These are phyloP conservation scores for Orthonevra nobilis DNA, from an alignment of 2,888 invertebrate genomes.

Conservation along the genomic window DNA sequence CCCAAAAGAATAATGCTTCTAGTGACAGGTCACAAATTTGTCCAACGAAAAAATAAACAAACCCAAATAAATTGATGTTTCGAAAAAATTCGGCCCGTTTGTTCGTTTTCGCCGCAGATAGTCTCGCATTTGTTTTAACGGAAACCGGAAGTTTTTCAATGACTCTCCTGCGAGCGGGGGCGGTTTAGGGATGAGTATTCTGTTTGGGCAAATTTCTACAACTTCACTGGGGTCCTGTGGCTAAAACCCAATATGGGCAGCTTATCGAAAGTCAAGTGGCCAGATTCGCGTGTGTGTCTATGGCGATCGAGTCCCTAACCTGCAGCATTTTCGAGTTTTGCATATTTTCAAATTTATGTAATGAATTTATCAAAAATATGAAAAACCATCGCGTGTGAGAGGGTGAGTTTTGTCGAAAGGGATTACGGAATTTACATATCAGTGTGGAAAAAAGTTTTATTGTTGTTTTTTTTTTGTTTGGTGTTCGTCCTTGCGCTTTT, in stretches of 20 bases:
- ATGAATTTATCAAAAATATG: conserved; percentile 65
- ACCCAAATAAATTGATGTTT: conserved; percentile 59
- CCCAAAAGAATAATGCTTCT: conserved; percentile 54
- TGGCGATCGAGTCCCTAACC: conserved; percentile 20
- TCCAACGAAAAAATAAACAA: conserved; percentile 53
- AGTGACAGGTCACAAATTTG: conserved; percentile 56
- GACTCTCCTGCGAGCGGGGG: conserved; percentile 2
- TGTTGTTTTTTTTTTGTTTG: conserved; percentile 6
- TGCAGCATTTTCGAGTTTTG: conserved; percentile 56
- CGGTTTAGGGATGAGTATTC: conserved; percentile 14
- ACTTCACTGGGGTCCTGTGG: conserved; percentile 28
- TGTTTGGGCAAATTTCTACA: conserved; percentile 56
- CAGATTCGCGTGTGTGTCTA: neutral
- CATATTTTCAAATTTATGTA: conserved; percentile 64
- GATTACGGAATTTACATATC: conserved; percentile 65
- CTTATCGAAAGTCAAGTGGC: conserved; percentile 22
- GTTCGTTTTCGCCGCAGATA: conserved; percentile 2
- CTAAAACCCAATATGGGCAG: conserved; percentile 5
- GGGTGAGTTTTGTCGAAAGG: conserved; percentile 51
- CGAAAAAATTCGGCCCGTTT: conserved; percentile 34
- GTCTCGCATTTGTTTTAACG: conserved; percentile 41
- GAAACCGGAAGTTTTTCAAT: conserved; percentile 60
- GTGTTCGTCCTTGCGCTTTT: too few relatives aligned
- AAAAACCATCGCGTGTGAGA: conserved; percentile 15
- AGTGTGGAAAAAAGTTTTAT: conserved; percentile 22